These are phyloP conservation scores for Clinocottus analis DNA, from an alignment of 2,113 vertebrate genomes.

Conservation along the genomic window DNA sequence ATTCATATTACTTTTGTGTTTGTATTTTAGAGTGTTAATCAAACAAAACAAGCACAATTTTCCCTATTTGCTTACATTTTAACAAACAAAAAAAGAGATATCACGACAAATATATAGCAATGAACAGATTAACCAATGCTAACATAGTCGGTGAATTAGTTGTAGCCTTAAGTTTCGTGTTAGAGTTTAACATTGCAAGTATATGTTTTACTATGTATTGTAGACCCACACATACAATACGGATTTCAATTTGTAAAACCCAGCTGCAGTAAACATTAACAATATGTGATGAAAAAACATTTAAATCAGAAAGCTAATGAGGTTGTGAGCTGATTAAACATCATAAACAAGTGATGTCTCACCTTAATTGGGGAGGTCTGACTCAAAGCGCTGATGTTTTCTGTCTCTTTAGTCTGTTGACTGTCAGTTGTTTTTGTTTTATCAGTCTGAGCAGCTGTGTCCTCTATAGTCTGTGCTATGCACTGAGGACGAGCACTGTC, in stretches of 20 bases:
- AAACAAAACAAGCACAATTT: too few species aligned
- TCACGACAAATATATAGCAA: neutral
- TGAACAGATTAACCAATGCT: neutral
- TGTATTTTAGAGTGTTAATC: too few species aligned
- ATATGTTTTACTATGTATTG: neutral
- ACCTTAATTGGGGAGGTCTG: constrained; percentile 28
- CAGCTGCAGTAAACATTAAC: neutral
- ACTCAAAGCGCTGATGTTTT: neutral
- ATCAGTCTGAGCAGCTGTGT: neutral
- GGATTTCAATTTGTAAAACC: neutral
- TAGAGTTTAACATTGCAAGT: neutral
- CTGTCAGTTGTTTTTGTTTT: neutral
- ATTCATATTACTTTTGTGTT: too few species aligned
- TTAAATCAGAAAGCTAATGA: neutral
- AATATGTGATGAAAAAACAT: neutral
- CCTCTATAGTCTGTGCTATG: neutral
- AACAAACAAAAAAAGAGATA: too few species aligned
- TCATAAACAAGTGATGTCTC: neutral
- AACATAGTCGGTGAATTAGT: neutral
- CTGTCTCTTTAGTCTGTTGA: neutral
- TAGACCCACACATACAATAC: neutral
- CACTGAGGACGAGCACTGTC: neutral
- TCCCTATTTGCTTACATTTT: too few species aligned
- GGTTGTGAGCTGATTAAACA: neutral
- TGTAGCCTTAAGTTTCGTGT: neutral